Base-by-base conservation (phyloP, 2,888 invertebrate species). In the Encarsia formosa region DNA sequence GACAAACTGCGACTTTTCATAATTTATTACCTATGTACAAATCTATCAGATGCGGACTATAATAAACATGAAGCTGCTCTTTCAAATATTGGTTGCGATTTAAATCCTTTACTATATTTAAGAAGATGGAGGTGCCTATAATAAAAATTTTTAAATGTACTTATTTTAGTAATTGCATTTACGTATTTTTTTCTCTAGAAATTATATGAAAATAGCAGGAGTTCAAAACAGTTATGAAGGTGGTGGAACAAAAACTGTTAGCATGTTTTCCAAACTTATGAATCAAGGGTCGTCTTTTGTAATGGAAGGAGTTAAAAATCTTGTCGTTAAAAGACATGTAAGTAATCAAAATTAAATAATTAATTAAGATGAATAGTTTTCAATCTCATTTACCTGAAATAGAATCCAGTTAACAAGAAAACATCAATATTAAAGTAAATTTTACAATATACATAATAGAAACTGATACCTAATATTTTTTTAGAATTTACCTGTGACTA, bases 281-380 rank as follows among this genome's bases (percentile, higher is more conserved):
- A 91, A 91, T 8, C 95, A 97, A 71, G 96, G 97, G 19, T 98
- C 97, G 0, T 92, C 93, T 29, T 97, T 99, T 74, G 96, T 99
- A 0, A 99, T 99, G 97, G 99, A 99, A 76, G 99, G 97, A 31
- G 97, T 98, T 1, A 95, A 97, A 76, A 99, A 99, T 79, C 83
- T 99, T 65, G 98, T 98, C 16, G 92, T 99, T 8, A 99, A 99
- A 76, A 87, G 91, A 78, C 97, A 99, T 77, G 92, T 91, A 74
- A 83, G 86, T 81, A 40, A 35, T 38, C 15, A 41, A 16, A 39
- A n/a, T 29, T 35, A 20, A 26, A 26, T 15, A 15, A 16, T 34
- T 45, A 38, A 26, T n/a, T n/a, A n/a, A n/a, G n/a, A n/a, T n/a
- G n/a, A n/a, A n/a, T n/a, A n/a, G n/a, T n/a, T n/a, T n/a, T n/a